These are phyloP conservation scores for Stercorarius parasiticus DNA, from an alignment of 2,113 vertebrate genomes.

Conservation along the genomic window DNA sequence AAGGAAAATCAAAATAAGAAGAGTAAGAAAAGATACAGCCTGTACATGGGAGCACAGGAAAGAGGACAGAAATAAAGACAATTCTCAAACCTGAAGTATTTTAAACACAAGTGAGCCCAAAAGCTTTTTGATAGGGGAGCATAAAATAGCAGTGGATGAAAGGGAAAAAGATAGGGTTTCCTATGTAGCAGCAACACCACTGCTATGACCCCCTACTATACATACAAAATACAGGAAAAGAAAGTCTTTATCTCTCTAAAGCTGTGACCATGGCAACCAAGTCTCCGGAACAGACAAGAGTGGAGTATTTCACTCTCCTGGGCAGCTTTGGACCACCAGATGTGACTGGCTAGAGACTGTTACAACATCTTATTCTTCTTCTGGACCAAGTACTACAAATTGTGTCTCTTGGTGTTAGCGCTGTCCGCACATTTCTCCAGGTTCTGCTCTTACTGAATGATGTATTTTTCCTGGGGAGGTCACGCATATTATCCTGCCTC, in stretches of 20 bases:
- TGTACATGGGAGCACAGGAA: neutral
- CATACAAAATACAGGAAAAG: slow-evolving; percentile 20
- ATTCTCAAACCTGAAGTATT: neutral
- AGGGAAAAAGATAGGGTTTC: neutral
- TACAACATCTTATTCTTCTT: slow-evolving; percentile 28
- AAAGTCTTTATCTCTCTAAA: slow-evolving; percentile 49
- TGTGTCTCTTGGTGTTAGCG: neutral
- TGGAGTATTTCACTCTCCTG: slow-evolving; percentile 39
- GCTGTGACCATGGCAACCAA: slow-evolving; percentile 66
- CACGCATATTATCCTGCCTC: neutral
- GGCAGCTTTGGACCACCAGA: slow-evolving; percentile 33
- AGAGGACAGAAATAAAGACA: neutral
- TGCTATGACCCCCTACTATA: neutral
- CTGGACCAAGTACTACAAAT: slow-evolving; percentile 43
- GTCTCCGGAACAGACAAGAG: slow-evolving; percentile 26
- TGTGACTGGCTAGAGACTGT: neutral
- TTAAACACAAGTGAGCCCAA: neutral
- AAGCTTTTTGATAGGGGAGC: neutral
- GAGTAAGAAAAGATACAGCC: neutral
- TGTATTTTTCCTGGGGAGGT: neutral
- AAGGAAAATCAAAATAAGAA: neutral
- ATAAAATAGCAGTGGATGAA: neutral
- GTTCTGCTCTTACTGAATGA: neutral
- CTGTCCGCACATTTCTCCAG: neutral
- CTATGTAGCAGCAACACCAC: neutral